Base-by-base conservation (phyloP, 2,888 invertebrate species). In the Latheticus oryzae region DNA sequence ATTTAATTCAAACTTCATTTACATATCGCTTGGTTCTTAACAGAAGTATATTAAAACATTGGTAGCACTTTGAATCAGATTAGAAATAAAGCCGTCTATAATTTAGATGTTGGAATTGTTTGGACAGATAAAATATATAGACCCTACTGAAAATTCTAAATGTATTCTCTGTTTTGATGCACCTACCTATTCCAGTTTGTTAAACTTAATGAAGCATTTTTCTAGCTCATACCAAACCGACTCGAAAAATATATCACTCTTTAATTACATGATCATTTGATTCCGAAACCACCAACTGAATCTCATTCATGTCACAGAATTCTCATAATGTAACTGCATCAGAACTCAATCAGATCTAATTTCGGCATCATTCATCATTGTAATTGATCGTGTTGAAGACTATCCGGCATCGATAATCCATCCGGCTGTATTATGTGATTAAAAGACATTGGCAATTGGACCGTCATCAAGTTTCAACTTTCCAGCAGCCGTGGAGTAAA, bases 321-420 rank as follows among this genome's bases (percentile, higher is more conserved):
- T n/a, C n/a, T n/a, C n/a, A n/a, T n/a, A n/a, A n/a, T n/a, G n/a
- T n/a, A n/a, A n/a, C 38, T 42, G 53, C 58, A 60, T 67, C 62
- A 65, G 62, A 63, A 66, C 53, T 58, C 60, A 63, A 63, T 35
- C 61, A 61, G 64, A 63, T 38, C 62, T 64, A 67, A 65, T 64
- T 66, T 63, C 45, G 54, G 38, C 52, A 55, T 60, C 64, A 65
- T 67, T 60, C 60, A 67, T 67, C 64, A 65, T 57, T 54, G 60
- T 57, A 43, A 57, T 37, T 24, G 38, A 9, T 17, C 19, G 21
- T 17, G 33, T 33, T 43, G 35, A 56, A 40, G 23, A 47, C n/a
- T 12, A 45, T 54, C 5, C 7, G 33, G 43, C 23, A 42, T 16
- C 32, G 23, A 56, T 45, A 43, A 55, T 38, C 32, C 38, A 12